Percentiles rank a stretch among this genome's conserved stretches.
phyloP scores from a whole-genome alignment of 2,113 vertebrate genomes.

The Colinus virginianus region DNA sequence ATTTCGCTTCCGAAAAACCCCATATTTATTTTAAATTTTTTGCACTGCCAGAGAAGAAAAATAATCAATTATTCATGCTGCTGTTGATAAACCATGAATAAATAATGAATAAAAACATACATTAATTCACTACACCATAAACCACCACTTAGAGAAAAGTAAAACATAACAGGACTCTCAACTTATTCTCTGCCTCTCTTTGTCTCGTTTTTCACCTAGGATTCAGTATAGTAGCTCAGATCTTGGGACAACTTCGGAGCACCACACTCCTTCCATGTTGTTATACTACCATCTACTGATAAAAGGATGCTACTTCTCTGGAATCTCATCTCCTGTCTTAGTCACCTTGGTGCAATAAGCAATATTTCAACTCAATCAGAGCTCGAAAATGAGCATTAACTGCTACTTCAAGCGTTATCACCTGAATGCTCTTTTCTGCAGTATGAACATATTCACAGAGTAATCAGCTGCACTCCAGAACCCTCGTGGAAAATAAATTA shows the following conservation, averaged over 20 bases:
- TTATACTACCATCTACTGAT: conserved; percentile 85
- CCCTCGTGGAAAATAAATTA: neutral
- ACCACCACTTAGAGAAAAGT: neutral
- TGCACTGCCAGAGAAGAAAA: conserved; percentile 32
- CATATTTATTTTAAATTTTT: conserved; percentile 23
- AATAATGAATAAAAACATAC: conserved; percentile 40
- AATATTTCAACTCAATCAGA: neutral
- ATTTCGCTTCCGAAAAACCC: neutral
- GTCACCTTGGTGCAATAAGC: conserved; percentile 26
- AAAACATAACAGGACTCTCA: neutral
- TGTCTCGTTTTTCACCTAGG: neutral
- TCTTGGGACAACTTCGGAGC: neutral
- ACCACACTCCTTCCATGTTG: conserved; percentile 41
- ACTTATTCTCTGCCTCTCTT: neutral
- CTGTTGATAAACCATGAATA: neutral
- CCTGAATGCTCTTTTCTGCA: conserved; percentile 1
- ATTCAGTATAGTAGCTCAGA: neutral
- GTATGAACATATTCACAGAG: neutral
- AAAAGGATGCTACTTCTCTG: conserved; percentile 75
- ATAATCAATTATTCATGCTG: conserved; percentile 55
- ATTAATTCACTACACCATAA: neutral
- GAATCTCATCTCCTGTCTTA: neutral
- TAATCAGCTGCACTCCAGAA: conserved; percentile 34
- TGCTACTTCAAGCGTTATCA: neutral
- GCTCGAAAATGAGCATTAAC: neutral